Base-by-base conservation (phyloP, 2,113 vertebrate species). In the Scopus umbretta region DNA sequence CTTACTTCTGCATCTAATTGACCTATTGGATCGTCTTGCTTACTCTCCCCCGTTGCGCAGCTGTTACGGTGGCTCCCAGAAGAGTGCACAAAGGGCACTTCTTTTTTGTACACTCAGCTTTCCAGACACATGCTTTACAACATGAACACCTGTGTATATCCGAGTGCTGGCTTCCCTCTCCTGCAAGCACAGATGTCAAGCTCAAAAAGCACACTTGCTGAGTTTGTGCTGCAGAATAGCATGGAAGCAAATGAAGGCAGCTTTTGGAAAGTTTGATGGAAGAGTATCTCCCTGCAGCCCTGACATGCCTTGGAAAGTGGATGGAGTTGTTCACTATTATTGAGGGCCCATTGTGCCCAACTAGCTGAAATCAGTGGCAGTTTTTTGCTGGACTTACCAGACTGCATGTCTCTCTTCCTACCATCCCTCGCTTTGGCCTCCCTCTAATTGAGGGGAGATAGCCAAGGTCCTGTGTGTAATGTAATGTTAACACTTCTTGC, bases 91-190 rank as follows among this genome's bases (percentile, higher is more conserved):
- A 91, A 94, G 78, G 66, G 26, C 76, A 42, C 62, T n/a, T 86
- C 56, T 79, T 66, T 86, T 95, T 61, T 87, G 86, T 82, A 38
- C 49, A 53, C 58, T 92, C 96, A 96, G 92, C 92, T 94, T 92
- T 96, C 25, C 4, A 1, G 86, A 53, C 40, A 67, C 76, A 50
- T 67, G 80, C 90, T 93, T 88, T 88, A 47, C 80, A 78, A 17
- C 34, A 7, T 4, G 18, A 92, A 53, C 92, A 96, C 92, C 94
- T 95, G 75, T 84, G 92, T 93, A 7, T 50, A 36, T 30, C 0
- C 0, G 5, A 62, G 58, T 55, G n/a, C 81, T 88, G 85, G 53
- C 78, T 75, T 82, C 62, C 56, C 47, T 86, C 75, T 80, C 32
- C 76, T 84, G 68, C 72, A 71, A 32, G 66, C 70, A 59, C 88